Conservation (phyloP, 2,888 invertebrate genomes). For the Linnaemya vulpina region DNA sequence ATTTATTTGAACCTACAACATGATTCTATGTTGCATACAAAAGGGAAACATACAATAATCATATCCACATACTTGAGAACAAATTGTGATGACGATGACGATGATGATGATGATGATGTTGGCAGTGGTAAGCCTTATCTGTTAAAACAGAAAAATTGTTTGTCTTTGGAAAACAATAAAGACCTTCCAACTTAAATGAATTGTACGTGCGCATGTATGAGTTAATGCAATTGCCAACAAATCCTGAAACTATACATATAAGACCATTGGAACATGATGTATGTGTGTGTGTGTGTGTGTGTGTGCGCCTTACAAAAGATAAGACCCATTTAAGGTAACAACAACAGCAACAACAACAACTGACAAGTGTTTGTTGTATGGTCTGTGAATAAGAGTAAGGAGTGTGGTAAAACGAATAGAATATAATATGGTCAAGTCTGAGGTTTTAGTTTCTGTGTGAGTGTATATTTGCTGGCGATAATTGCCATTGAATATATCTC, state of each 20-base stretch:
- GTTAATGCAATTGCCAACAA: conserved; percentile 45
- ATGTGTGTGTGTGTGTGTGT: not conserved
- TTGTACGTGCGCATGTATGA: conserved; percentile 6
- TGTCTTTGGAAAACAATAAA: conserved; percentile 70
- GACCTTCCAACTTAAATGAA: conserved; percentile 57
- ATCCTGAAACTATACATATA: conserved; percentile 15
- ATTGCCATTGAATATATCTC: conserved; percentile 80
- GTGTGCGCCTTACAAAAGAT: conserved; percentile 35
- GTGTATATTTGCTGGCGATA: conserved; percentile 81
- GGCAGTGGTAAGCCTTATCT: conserved; percentile 65
- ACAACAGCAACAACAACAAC: conserved; percentile 53
- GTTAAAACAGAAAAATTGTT: conserved; percentile 65
- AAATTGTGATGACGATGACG: not conserved
- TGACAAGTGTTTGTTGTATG: conserved; percentile 42
- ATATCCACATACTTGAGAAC: not conserved
- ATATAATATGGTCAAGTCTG: conserved; percentile 66
- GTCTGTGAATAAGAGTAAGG: conserved; percentile 30
- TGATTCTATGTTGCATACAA: conserved; percentile 13
- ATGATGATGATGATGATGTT: conserved; percentile 46
- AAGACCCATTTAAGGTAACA: conserved; percentile 67
- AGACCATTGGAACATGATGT: no score
- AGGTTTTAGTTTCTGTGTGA: conserved; percentile 54
- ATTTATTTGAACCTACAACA: conserved; percentile 17
- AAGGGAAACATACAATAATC: not conserved
- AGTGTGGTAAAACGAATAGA: conserved; percentile 57